Evolutionary conservation across 2,113 vertebrate species (phyloP), one percentile per base, ranked within the genome.

Genomic region (Corvus hawaiiensis): DNA sequence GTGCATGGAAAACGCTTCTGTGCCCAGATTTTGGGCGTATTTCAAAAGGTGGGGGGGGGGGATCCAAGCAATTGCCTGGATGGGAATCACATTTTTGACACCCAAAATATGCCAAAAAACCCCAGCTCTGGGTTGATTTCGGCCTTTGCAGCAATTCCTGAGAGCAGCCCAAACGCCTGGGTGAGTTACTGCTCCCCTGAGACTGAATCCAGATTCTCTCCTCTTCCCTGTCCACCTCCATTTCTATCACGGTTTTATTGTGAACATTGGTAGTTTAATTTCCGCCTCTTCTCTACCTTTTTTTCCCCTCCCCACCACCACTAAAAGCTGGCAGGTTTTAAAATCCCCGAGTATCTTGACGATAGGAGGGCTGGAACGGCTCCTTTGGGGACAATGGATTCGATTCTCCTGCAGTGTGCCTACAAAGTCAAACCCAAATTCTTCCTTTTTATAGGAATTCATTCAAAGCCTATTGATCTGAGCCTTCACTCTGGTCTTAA

Each of bases 191-290:
- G 73, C 39, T 64, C 67, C 46, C 58, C 78, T 19, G 68, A n/a
- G 55, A 37, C 59, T 43, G 23, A 27, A 54, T 51, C 55, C 67
- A 44, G 73, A 24, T 22, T 18, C 46, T 64, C 33, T 54, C 46
- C 21, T 55, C 73, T 82, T 56, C 66, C 66, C 71, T 4, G 13
- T 87, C 90, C 95, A 89, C 90, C 69, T 80, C 83, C 54, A 48
- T 77, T 77, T 68, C 62, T 56, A 46, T 90, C 72, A 71, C 78
- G 23, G 7, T 66, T 97, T 95, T 96, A 97, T 69, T 61, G 89
- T 67, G 37, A 96, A 52, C 76, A 81, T 92, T 96, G 69, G 88
- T 62, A 28, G 67, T 93, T 97, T 95, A 83, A 96, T 97, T 95
- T 91, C 71, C 2, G 0, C 66, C 64, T 88, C 85, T 75, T 26